Base-by-base conservation (phyloP, 2,113 vertebrate genomes). In the Noturus placidus region DNA sequence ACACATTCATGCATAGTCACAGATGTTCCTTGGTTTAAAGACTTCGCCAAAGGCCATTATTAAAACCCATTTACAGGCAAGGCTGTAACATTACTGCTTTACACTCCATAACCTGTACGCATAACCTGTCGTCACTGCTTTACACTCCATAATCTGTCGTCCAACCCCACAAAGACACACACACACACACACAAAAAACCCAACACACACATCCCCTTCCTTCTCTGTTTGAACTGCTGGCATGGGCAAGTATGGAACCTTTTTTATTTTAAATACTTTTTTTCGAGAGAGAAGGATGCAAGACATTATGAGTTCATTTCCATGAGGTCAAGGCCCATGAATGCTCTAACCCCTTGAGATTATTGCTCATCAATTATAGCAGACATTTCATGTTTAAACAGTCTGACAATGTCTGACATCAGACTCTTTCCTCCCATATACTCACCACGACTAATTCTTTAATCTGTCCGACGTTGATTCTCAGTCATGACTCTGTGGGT, bases 331-430 rank as follows among this genome's bases (percentile, higher is more conserved):
- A 88, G 85, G 87, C 74, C 59, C 87, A 19, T 81, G 74, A 92
- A 91, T 91, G 93, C 91, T 91, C 91, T 80, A 90, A 57, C 81
- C 89, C 89, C 89, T 88, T 92, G 92, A 90, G 86, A 89, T 88
- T 72, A 42, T 54, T 38, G 81, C 76, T 87, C 80, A 82, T 91
- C 90, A 87, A 76, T 84, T 77, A 54, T 57, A 78, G 86, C 88
- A 89, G 72, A 72, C 93, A 92, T 80, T 80, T 57, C 78, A 80
- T 80, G 15, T 54, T 56, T 33, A 56, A 93, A 93, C 89, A 90
- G 20, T 46, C 70, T 82, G 2, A 4, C 4, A 30, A 89, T 63
- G 87, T 92, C 91, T 89, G 86, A 87, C 86, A 59, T 61, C 78
- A 69, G 54, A 4, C 56, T 20, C 15, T 46, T 33, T 33, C 67